phyloP scores from a whole-genome alignment of 92 coral and sea anemone genomes.

The Meandrina meandrites region DNA sequence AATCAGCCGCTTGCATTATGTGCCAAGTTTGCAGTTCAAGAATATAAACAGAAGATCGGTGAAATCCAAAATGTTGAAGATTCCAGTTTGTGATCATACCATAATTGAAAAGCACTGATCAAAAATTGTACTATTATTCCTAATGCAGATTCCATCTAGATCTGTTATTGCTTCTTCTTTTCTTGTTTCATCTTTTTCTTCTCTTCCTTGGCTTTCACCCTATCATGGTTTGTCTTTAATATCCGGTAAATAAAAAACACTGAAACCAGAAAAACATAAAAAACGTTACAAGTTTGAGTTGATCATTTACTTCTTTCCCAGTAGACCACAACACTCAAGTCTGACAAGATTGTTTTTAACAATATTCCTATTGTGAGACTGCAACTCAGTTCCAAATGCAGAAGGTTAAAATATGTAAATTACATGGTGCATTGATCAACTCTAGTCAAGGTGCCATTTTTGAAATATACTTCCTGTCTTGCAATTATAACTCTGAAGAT shows the following conservation, averaged over 20 bases:
- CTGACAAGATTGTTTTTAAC: not conserved
- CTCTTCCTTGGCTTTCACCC: conserved; percentile 81
- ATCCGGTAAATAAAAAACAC: conserved; percentile 86
- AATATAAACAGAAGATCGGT: not conserved
- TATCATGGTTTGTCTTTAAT: conserved; percentile 86
- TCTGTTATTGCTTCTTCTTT: conserved; percentile 81
- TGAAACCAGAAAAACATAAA: conserved; percentile 37
- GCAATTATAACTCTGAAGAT: not conserved
- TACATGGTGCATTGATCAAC: no score
- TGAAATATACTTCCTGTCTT: not conserved
- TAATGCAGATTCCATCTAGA: not conserved
- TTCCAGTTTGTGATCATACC: not conserved
- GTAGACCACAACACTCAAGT: not conserved
- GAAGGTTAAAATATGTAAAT: not conserved
- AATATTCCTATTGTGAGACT: not conserved
- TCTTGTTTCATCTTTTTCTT: conserved; percentile 88
- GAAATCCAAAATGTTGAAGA: not conserved
- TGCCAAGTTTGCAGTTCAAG: not conserved
- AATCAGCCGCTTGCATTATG: not conserved
- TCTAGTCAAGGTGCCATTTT: no score
- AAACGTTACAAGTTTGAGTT: not conserved
- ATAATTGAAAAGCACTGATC: conserved; percentile 4
- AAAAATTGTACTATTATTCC: conserved; percentile 9
- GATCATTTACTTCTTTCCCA: not conserved
- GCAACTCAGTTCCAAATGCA: not conserved